phyloP scores from a whole-genome alignment of 2,888 invertebrate genomes.

The Rapana venosa region DNA sequence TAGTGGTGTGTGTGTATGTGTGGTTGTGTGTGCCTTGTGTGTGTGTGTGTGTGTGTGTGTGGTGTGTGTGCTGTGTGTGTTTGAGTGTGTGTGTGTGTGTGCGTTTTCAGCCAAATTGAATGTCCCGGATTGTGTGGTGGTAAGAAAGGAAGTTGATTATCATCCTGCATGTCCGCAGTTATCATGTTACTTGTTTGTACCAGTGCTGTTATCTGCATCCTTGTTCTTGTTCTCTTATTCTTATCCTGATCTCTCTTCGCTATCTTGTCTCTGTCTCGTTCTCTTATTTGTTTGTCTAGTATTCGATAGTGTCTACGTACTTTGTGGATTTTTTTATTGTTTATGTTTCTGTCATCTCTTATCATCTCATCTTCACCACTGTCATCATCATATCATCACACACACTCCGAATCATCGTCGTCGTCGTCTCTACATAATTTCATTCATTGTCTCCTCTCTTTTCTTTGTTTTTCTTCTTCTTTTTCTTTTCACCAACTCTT shows the following conservation, averaged over 20 bases:
- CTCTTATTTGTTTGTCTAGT: neutral
- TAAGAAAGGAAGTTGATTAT: too few species aligned
- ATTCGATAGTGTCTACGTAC: too few species aligned
- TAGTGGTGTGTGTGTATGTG: too few species aligned
- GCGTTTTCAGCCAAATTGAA: neutral
- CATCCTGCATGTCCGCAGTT: too few species aligned
- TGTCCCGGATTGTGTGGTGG: neutral
- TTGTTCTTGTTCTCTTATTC: neutral
- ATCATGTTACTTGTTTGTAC: neutral
- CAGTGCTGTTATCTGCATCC: neutral
- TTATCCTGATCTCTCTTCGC: too few species aligned
- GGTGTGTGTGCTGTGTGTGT: neutral
- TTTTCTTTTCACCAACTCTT: neutral
- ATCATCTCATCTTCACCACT: too few species aligned
- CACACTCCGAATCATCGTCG: too few species aligned
- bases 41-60: constrained; percentile 20
- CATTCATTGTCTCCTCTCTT: neutral
- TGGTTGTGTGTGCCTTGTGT: constrained; percentile 1
- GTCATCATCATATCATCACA: too few species aligned
- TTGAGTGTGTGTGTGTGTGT: neutral
- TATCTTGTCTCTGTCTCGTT: neutral
- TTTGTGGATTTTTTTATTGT: too few species aligned
- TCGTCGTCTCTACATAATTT: too few species aligned
- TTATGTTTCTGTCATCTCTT: too few species aligned
- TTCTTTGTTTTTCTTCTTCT: neutral